Base-by-base conservation (phyloP, 2,888 invertebrate genomes). In the Ophion obscuratus region DNA sequence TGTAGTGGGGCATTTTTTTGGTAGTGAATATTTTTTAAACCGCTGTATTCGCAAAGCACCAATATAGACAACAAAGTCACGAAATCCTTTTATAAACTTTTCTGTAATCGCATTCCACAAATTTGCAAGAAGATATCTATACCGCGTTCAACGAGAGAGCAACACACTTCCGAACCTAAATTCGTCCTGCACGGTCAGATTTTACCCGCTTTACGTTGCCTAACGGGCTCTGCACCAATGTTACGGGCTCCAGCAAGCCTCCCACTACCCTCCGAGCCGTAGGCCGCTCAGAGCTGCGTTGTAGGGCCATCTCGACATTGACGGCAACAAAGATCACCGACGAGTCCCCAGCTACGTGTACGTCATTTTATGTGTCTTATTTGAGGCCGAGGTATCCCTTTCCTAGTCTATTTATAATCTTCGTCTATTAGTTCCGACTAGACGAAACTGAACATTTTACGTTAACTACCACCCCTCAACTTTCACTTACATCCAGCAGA, bases 391-490 rank as follows among this genome's bases (percentile, higher is more conserved):
- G 36, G 53, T 76, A 20, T 53, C 27, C 36, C 57, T 57, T n/a
- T 24, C 53, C 47, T 40, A 36, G 59, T 61, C 73, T 62, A 71
- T 53, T 84, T 81, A 67, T 27, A 62, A 62, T 66, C 79, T 66
- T n/a, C 47, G 40, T 71, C 71, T 67, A 76, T 76, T 71, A 71
- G 64, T 75, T 76, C 44, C 84, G 80, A 76, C 84, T 66, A 71
- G 71, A 75, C 80, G 80, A 66, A 84, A 84, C 80, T 84, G 80
- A 79, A 79, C 74, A 70, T 83, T 66, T 75, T 14, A 53, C 14
- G 53, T 53, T 14, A 31, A 31, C 31, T 2, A 31, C 31, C 31
- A 31, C 31, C 31, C 31, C 31, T 31, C 3, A 31, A 31, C 31
- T 31, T 31, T 31, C 31, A 31, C 31, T 31, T 2, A 3, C 31